These are phyloP conservation scores for Pentamera pediparva DNA, from an alignment of 53 echinoderm and acorn worm genomes.

Conservation along the genomic window DNA sequence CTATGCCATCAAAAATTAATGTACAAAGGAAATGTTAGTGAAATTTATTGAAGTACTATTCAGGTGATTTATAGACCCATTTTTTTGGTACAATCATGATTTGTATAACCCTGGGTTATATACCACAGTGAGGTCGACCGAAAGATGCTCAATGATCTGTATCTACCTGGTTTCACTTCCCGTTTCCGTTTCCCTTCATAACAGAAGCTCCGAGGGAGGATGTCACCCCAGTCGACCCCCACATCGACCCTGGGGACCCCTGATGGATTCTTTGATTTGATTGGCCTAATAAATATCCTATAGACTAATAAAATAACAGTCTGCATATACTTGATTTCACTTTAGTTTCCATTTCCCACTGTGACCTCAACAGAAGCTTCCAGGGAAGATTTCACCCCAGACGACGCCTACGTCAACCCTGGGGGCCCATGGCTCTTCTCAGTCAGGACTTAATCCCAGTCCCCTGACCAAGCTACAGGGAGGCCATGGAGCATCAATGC, in stretches of 20 bases:
- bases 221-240: slow-evolving; percentile 22
- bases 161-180: no score
- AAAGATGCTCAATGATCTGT: no score
- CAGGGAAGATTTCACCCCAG: slow-evolving; percentile 14
- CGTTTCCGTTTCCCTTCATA: background rate
- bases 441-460: slow-evolving; percentile 68
- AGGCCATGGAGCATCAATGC: slow-evolving; percentile 87
- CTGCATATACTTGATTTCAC: background rate
- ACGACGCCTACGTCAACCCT: slow-evolving; percentile 1
- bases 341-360: background rate
- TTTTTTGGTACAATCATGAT: no score
- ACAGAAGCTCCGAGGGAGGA: background rate
- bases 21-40: no score
- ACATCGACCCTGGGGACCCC: background rate
- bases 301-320: no score
- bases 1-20: no score
- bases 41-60: no score
- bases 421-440: slow-evolving; percentile 23
- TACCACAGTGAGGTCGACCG: no score
- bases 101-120: no score
- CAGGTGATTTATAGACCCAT: no score
- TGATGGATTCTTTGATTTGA: background rate
- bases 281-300: no score
- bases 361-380: background rate
- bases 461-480: slow-evolving; percentile 75